Conservation (phyloP, 2,797 vertebrate genomes). For the Acanthurus tractus region DNA sequence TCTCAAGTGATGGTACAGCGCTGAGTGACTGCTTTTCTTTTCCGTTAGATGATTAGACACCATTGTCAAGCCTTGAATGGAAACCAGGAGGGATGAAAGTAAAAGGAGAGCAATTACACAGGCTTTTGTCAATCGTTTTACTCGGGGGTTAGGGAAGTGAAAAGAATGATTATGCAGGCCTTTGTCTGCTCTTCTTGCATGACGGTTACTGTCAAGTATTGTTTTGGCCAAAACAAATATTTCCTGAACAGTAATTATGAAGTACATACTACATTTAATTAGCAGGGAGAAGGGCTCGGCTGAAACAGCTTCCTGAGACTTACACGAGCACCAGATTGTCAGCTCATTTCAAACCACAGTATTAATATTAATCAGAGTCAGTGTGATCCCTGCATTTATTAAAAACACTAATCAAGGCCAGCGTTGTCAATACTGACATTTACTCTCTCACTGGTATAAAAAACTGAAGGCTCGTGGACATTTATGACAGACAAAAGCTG, state of each 20-base stretch:
- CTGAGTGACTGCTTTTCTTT: slow-evolving; percentile 73
- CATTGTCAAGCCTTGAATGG: slow-evolving; percentile 75
- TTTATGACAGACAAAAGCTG: slow-evolving; percentile 9
- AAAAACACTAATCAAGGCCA: background rate
- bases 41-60: slow-evolving; percentile 77
- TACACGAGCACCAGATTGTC: slow-evolving; percentile 54
- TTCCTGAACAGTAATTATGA: slow-evolving; percentile 65
- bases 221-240: slow-evolving; percentile 70
- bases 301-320: slow-evolving; percentile 53
- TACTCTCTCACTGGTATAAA: background rate
- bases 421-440: no score
- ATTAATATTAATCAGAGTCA: slow-evolving; percentile 48
- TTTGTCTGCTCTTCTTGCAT: slow-evolving; percentile 58
- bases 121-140: slow-evolving; percentile 74
- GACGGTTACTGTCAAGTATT: slow-evolving; percentile 64
- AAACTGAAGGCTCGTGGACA: background rate
- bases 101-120: slow-evolving; percentile 74
- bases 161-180: slow-evolving; percentile 62
- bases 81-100: slow-evolving; percentile 75
- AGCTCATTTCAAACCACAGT: slow-evolving; percentile 30
- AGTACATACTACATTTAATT: slow-evolving; percentile 69
- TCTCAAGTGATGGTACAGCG: slow-evolving; percentile 61
- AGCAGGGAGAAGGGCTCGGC: slow-evolving; percentile 37
- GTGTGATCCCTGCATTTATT: slow-evolving; percentile 23
- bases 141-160: slow-evolving; percentile 61